Conservation (phyloP, 1,140 invertebrate species). For the Ridgeia piscesae region DNA sequence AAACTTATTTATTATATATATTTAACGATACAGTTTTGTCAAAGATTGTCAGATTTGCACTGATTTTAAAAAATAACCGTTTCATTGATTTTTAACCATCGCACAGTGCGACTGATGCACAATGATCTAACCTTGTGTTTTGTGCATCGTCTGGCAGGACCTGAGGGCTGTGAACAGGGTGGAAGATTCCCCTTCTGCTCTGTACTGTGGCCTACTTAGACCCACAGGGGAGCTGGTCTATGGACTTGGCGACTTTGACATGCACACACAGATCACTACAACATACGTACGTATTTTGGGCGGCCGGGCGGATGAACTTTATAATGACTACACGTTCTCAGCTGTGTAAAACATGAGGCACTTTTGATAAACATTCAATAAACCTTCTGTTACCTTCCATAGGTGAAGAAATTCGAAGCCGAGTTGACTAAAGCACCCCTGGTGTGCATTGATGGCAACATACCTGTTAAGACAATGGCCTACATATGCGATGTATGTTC, state of each 20-base stretch:
- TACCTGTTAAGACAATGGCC: slow-evolving; percentile 67
- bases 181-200: slow-evolving; percentile 64
- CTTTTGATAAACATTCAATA: too few relatives aligned
- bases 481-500: slow-evolving; percentile 6
- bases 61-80: neutral
- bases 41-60: neutral
- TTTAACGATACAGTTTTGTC: neutral
- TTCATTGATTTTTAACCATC: neutral
- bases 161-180: slow-evolving; percentile 53
- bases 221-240: slow-evolving; percentile 74
- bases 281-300: slow-evolving; percentile 59
- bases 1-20: slow-evolving; percentile 43
- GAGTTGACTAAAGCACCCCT: slow-evolving; percentile 67
- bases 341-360: too few relatives aligned
- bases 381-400: slow-evolving; percentile 12
- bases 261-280: slow-evolving; percentile 72
- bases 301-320: neutral
- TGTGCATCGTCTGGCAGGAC: slow-evolving; percentile 47
- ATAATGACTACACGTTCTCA: too few relatives aligned
- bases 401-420: slow-evolving; percentile 54
- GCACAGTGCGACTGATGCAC: too few relatives aligned
- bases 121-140: neutral
- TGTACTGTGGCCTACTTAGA: slow-evolving; percentile 75
- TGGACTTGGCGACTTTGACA: slow-evolving; percentile 80
- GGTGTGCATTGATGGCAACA: slow-evolving; percentile 81